Conservation (phyloP, 2,113 vertebrate species). For the Egretta garzetta region DNA sequence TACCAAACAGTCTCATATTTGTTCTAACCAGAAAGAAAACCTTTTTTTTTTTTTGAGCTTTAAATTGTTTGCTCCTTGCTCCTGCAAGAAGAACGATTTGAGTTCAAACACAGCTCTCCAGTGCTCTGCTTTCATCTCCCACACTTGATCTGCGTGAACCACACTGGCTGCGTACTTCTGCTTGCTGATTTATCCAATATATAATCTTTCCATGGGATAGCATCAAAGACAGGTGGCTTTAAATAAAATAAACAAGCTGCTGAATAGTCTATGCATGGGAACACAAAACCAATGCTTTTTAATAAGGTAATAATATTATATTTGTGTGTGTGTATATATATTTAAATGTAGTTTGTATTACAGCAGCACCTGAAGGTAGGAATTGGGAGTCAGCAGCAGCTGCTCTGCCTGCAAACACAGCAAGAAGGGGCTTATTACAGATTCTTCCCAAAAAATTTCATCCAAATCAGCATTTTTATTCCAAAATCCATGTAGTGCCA, state of each 20-base stretch:
- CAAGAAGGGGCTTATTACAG: neutral
- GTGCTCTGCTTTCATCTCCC: neutral
- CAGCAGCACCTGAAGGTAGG: neutral
- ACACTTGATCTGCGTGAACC: neutral
- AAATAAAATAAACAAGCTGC: neutral
- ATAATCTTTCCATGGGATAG: neutral
- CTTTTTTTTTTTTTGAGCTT: neutral
- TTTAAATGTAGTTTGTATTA: conserved; percentile 7
- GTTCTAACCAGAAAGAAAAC: neutral
- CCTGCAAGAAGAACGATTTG: neutral
- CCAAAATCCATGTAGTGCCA: neutral
- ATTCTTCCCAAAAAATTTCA: neutral
- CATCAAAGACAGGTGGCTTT: neutral
- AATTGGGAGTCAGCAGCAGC: neutral
- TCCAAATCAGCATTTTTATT: neutral
- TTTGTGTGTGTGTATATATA: neutral
- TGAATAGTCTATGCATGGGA: neutral
- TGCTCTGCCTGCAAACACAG: neutral
- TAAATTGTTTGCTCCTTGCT: neutral
- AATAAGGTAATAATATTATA: neutral
- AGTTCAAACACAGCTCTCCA: neutral
- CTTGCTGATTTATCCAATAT: neutral
- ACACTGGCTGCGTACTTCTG: fast-evolving
- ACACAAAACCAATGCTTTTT: neutral
- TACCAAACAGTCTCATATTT: neutral